Base-by-base conservation (phyloP, 2,888 invertebrate genomes). In the Caenorhabditis panamensis region DNA sequence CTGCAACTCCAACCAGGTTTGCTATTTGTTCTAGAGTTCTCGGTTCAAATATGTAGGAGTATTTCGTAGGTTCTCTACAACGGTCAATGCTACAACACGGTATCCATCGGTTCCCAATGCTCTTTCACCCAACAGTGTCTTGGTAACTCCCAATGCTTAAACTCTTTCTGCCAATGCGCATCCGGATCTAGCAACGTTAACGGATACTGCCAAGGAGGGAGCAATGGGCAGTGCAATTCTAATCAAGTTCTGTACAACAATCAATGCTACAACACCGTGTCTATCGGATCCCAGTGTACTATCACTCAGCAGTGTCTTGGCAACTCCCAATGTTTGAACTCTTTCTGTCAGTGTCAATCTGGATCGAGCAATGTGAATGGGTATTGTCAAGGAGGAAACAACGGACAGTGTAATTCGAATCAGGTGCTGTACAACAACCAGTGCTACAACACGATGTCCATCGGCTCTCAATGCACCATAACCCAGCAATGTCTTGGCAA, bases 401-500 rank as follows among this genome's bases (percentile, higher is more conserved):
- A 1, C 13, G 37, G 61, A 37, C 3, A 56, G 4, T 68, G 68
- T 31, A 47, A 18, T 24, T 49, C 36, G 6, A 69, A 59, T n/a
- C 59, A 76, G 62, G 44, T 79, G 2, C 51, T 18, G 28, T 51
- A 53, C 47, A 77, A 69, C 31, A 28, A 24, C 2, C 68, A 72
- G 41, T 79, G 78, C 37, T 72, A 37, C 20, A 72, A 75, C 22
- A 79, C 81, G 1, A 82, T 79, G 2, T 64, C 72, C 9, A 64
- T 84, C 11, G 87, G 87, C 1, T 69, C 71, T 9, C 67, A 76
- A 22, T 88, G 88, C 41, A 53, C 49, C 8, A 79, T 79, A 64
- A 82, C 84, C 13, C 68, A 81, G 51, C 88, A 88, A 66, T 88
- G 88, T 53, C 66, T 79, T 4, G 69, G 62, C 51, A 76, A 71